Evolutionary conservation across 1,140 invertebrate genomes (phyloP), one percentile per base, ranked within the genome.

Genomic region (Trichonephila clavata): DNA sequence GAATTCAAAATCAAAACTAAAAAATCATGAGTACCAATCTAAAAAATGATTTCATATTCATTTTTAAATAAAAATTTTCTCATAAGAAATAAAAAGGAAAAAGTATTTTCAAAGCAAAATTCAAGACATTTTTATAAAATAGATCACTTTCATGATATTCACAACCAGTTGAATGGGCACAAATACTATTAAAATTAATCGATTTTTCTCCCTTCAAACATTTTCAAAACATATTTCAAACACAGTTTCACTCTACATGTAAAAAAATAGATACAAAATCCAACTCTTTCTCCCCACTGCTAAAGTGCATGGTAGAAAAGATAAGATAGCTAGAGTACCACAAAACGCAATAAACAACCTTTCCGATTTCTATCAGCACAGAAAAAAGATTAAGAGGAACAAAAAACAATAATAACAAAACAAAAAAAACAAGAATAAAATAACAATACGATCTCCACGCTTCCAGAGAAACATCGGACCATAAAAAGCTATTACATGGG

Each of bases 401-500:
- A 77, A 14, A 14, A 3, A 77, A 7, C 14, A 5, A 32, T 14
- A 32, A 27, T 1, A 27, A 27, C 14, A 16, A 32, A 32, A 71
- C 5, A 32, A 32, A 39, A 39, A 39, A 39, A 39, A 39, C 32
- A 39, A 39, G 32, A 77, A 77, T 4, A 39, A 39, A 20, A 27
- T 32, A 27, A 77, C 10, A 77, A 77, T 77, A 27, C 1, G 32
- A 77, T 77, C 68, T 39, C 68, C 68, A 77, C 32, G 68, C 68
- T 77, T 77, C 65, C n/a, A 77, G 32, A 39, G 24, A 77, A 77
- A 6, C 27, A 3, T 27, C 27, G 16, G 10, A 16, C 68, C 32
- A 77, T 77, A 77, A 77, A 77, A 77, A 27, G 24, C 68, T 32
- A 77, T 77, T 77, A 77, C 68, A 77, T 20, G 68, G 24, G 68